A percentile compares a stretch with the other conserved stretches of the same genome.
These are phyloP conservation scores for Hucho hucho DNA, from an alignment of 2,113 vertebrate genomes.

Conservation along the genomic window DNA sequence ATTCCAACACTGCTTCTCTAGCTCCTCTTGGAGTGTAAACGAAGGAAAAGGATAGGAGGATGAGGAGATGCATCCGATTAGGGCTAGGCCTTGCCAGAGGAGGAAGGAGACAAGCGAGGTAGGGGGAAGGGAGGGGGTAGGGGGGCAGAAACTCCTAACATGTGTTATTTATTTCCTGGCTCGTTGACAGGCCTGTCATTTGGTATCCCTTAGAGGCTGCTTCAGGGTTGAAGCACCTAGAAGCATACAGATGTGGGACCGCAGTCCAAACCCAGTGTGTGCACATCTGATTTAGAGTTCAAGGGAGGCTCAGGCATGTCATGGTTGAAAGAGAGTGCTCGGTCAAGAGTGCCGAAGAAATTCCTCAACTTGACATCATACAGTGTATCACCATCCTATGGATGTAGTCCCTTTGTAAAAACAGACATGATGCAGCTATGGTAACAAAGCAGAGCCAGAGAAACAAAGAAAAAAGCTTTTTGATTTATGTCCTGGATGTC, in stretches of 20 bases:
- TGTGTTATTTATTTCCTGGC: conserved; percentile 32
- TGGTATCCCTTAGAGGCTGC: conserved; percentile 24
- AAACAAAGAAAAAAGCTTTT: background rate
- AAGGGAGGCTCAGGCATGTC: background rate
- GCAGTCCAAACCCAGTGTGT: background rate
- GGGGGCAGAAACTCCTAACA: conserved; percentile 19
- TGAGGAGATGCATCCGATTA: background rate
- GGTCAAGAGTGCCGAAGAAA: background rate
- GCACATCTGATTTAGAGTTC: conserved; percentile 12
- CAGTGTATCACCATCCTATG: no score
- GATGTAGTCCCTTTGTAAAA: no score
- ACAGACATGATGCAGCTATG: background rate
- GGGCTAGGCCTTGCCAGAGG: conserved; percentile 6
- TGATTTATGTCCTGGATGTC: background rate
- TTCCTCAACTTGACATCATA: background rate
- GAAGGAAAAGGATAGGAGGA: background rate
- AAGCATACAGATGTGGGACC: conserved; percentile 12
- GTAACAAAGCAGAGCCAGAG: background rate
- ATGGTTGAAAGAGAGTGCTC: conserved; percentile 1
- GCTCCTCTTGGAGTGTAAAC: background rate
- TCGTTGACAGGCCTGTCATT: conserved; percentile 39
- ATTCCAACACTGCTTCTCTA: background rate
- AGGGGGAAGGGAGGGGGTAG: conserved; percentile 8
- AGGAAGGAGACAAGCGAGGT: conserved; percentile 3
- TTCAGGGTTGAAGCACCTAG: background rate